Percentiles rank a stretch among this genome's conserved stretches.
Conservation (phyloP, 2,797 vertebrate genomes). For the Chlorospingus semifuscus region DNA sequence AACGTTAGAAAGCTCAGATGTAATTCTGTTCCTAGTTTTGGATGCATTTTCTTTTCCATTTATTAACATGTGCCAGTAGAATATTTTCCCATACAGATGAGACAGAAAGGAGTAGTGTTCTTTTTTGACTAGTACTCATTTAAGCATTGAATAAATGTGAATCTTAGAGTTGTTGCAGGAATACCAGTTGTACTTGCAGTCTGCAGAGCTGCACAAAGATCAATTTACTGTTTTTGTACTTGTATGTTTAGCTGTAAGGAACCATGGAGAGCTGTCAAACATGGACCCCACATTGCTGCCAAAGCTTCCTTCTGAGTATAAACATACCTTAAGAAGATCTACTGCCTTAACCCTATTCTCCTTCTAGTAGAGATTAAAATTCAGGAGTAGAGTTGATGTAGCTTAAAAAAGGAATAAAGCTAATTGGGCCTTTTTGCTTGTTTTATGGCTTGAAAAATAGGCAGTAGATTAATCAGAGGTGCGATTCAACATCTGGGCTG, state of each 20-base stretch:
- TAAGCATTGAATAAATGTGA: not conserved
- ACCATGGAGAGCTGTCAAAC: not conserved
- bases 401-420: not conserved
- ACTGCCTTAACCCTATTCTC: not conserved
- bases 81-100: not conserved
- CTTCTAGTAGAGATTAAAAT: not conserved
- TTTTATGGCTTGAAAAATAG: constrained; percentile 34
- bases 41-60: not conserved
- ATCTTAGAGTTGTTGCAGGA: not conserved
- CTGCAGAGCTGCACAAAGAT: not conserved
- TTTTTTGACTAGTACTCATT: not conserved
- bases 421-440: constrained; percentile 1
- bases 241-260: not conserved
- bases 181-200: not conserved
- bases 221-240: not conserved
- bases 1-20: not conserved
- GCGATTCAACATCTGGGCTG: not conserved
- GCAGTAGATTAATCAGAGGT: not conserved
- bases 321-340: not conserved
- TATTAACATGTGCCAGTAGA: not conserved
- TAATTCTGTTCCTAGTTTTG: not conserved
- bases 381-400: not conserved
- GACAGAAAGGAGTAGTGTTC: not conserved
- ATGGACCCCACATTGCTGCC: not conserved
- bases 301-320: not conserved